Evolutionary conservation across 1,140 invertebrate species (phyloP).

Genomic region (Lordiphosa stackelbergi): DNA sequence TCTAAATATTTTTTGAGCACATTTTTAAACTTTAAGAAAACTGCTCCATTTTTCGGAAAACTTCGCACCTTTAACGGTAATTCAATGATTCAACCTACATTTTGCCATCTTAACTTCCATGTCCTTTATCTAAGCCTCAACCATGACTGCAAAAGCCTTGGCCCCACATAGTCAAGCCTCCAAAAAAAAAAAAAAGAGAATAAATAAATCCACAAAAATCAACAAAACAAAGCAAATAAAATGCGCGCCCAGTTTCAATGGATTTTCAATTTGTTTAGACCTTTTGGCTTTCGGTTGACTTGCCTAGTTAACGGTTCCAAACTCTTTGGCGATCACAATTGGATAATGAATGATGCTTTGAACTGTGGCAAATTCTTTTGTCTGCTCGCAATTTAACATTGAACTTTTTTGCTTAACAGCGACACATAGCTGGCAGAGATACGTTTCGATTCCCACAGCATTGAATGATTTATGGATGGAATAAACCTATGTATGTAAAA

Average conservation of each 20-base stretch:
- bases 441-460: slow-evolving; percentile 67
- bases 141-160: too few relatives aligned
- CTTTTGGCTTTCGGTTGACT: slow-evolving; percentile 57
- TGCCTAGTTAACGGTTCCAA: slow-evolving; percentile 58
- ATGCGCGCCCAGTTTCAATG: slow-evolving; percentile 1
- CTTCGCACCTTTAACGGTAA: too few relatives aligned
- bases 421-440: slow-evolving; percentile 17
- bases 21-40: too few relatives aligned
- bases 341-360: slow-evolving; percentile 70
- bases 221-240: too few relatives aligned
- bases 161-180: too few relatives aligned
- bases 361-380: slow-evolving; percentile 73
- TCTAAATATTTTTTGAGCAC: too few relatives aligned
- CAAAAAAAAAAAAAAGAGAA: too few relatives aligned
- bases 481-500: slow-evolving; percentile 30
- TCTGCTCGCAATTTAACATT: slow-evolving; percentile 62
- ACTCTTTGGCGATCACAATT: slow-evolving; percentile 47
- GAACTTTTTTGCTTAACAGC: slow-evolving; percentile 57
- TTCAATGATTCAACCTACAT: too few relatives aligned
- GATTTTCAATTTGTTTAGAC: slow-evolving; percentile 62
- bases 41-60: too few relatives aligned
- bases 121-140: too few relatives aligned
- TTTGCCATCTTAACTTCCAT: too few relatives aligned
- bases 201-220: too few relatives aligned
- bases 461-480: slow-evolving; percentile 67